phyloP scores from a whole-genome alignment of 2,113 vertebrate genomes.

The Onychorhynchus coronatus region DNA sequence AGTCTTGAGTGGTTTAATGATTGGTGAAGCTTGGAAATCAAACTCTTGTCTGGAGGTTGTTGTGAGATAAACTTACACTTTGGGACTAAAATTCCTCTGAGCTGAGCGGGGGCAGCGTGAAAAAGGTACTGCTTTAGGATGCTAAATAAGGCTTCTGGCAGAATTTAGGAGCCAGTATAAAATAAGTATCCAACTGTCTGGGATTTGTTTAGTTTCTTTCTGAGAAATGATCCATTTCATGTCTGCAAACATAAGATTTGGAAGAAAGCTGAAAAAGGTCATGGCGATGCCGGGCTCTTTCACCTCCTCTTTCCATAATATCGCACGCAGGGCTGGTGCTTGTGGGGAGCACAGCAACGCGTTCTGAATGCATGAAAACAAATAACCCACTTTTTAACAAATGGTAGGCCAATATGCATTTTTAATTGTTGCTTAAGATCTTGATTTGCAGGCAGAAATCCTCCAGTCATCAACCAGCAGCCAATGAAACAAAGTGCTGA shows the following conservation, averaged over 20 bases:
- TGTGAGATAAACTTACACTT: background rate
- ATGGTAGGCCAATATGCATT: background rate
- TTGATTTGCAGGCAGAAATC: background rate
- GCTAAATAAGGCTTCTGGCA: background rate
- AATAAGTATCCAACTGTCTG: background rate
- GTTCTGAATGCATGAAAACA: background rate
- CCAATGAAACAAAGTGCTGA: background rate
- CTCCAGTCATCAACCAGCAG: background rate
- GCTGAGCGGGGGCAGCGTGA: background rate
- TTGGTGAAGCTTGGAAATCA: background rate
- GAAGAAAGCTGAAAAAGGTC: background rate
- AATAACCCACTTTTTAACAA: background rate
- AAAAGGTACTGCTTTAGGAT: background rate
- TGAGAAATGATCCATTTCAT: background rate
- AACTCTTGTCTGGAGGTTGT: background rate
- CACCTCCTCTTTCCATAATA: background rate
- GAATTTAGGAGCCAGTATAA: background rate
- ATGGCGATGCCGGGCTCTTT: background rate
- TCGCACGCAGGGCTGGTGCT: background rate
- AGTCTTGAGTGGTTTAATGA: background rate
- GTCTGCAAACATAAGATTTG: background rate
- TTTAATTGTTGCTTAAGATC: background rate
- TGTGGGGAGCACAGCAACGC: background rate
- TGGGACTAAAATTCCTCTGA: background rate
- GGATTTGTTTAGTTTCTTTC: background rate